Base-by-base conservation (phyloP, 2,797 vertebrate species). In the Gymnoscopelus braueri region DNA sequence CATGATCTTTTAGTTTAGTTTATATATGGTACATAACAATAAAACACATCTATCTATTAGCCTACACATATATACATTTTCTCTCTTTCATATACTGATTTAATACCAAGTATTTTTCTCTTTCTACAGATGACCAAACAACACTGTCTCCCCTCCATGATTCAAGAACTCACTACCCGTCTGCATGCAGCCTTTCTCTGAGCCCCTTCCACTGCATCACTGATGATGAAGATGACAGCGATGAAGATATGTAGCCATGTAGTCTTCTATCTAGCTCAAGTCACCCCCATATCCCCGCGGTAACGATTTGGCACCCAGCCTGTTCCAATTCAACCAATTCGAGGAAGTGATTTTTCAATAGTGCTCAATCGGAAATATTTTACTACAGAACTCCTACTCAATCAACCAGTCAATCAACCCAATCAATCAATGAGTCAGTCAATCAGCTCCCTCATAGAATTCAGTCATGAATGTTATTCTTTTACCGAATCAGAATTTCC, bases 131-230 rank as follows among this genome's bases (percentile, higher is more conserved):
- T 24, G 85, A 91, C 90, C 91, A 80, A 90, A 75, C 80, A 90
- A 75, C 80, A 92, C 89, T 91, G 87, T 92, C 77, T 74, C 82
- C 2, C 39, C 39, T 44, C 39, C 39, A 44, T 44, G 39, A 29
- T 72, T 68, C 50, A 67, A 59, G 74, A 68, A 82, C 77, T 74
- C 13, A 50, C 60, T 71, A 58, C 64, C 79, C 67, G 69, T 81
- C 78, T 93, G 93, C 93, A 94, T 93, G 93, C 90, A 81, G 90
- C 91, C 88, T 60, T 52, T 67, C 77, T 78, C 78, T 65, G 52
- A 13, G 1, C 73, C 79, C 67, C 70, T 19, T 61, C 79, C 72
- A 77, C 67, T 72, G 66, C 82, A 84, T 82, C 84, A 70, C 65
- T 57, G 51, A 80, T 74, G 79, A 88, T 61, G 83, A 88, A 79